Base-by-base conservation (phyloP, 2,113 vertebrate genomes). In the Onychostoma macrolepis region DNA sequence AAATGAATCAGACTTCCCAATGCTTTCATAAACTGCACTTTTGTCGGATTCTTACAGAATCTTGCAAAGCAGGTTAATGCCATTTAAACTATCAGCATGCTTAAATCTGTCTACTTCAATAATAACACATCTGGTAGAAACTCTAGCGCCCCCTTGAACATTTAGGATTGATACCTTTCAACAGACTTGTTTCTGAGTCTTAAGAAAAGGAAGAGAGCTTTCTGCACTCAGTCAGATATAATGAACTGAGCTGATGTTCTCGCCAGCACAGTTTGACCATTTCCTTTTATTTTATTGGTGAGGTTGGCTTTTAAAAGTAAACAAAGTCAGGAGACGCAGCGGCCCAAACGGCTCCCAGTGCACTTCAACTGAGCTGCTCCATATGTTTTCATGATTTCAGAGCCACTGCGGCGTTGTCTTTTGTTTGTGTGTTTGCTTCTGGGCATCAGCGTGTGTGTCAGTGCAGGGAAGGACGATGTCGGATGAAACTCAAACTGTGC, bases 351-450 rank as follows among this genome's bases (percentile, higher is more conserved):
- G 90, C 90, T 94, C 91, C 91, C 92, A 90, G 28, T 72, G 88
- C 80, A 80, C 92, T 93, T 93, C 92, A 92, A 92, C 15, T 91
- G 91, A 90, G 89, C 86, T 69, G 83, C 89, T 86, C 90, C 94
- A 94, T 91, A 93, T 95, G 94, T 92, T 94, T 93, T 93, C 53
- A 75, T 89, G 88, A 93, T 94, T 72, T 91, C 80, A 92, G 88
- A 88, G 76, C 80, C 87, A 90, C 69, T 2, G 21, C 72, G 50
- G 72, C 41, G 48, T 80, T 84, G 67, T 81, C 48, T 87, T 72
- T 36, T 74, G 75, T 81, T 69, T 58, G 43, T 58, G 36, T 85
- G 58, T 48, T 72, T 77, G 28, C 19, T 36, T 48, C 15, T 80
- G 30, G 9, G 19, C 19, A 6, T 19, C 19, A 19, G 53, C 19